Percentiles rank a stretch among this genome's conserved stretches.
These are phyloP conservation scores for Pygocentrus nattereri DNA, from an alignment of 2,797 vertebrate species.

Conservation along the genomic window DNA sequence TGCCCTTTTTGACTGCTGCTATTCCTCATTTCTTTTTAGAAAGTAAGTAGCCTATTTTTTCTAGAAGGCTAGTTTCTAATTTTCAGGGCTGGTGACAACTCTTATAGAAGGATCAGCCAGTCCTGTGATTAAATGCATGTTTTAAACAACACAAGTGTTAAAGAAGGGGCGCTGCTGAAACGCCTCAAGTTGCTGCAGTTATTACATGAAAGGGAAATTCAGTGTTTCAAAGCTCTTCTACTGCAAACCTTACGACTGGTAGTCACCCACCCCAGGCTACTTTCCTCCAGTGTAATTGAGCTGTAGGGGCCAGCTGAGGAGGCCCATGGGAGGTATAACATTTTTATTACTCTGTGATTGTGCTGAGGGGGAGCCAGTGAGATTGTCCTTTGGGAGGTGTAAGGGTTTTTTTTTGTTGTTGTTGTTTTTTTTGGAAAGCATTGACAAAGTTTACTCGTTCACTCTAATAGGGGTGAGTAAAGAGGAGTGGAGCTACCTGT, in stretches of 20 bases:
- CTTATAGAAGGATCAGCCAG: neutral
- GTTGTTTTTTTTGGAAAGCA: neutral
- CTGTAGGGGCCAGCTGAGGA: constrained; percentile 47
- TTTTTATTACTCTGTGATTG: constrained; percentile 47
- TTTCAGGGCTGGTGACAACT: no score
- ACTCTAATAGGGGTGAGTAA: neutral
- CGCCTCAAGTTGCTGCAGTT: neutral
- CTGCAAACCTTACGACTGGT: constrained; percentile 11
- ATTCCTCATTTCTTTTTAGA: no score
- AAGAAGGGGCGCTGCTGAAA: constrained; percentile 34
- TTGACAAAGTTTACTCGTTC: neutral
- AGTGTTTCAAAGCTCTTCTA: neutral
- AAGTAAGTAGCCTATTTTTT: no score
- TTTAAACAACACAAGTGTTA: neutral
- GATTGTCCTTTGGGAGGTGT: constrained; percentile 43
- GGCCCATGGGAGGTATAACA: constrained; percentile 49
- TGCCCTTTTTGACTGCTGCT: no score
- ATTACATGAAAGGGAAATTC: neutral
- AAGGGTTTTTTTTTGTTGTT: neutral
- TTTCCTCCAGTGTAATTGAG: constrained; percentile 12
- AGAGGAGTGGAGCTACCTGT: neutral
- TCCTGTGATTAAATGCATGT: neutral
- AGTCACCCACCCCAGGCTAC: neutral
- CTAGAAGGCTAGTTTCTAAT: no score
- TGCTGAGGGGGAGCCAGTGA: constrained; percentile 39